Evolutionary conservation across 2,113 vertebrate genomes (phyloP).

Genomic region (Amphiprion ocellaris): DNA sequence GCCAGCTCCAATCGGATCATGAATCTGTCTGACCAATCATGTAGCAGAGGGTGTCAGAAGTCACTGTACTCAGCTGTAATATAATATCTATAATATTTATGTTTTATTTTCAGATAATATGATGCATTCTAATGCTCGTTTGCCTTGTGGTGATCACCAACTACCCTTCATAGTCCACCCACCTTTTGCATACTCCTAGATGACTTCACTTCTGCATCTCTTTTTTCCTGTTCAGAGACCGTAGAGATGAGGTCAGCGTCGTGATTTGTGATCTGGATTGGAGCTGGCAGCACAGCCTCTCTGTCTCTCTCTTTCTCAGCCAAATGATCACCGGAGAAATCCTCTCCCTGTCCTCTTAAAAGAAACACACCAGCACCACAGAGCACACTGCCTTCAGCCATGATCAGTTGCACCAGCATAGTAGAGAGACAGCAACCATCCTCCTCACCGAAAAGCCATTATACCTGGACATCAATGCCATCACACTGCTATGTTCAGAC

Average conservation of each 20-base stretch:
- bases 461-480: background rate
- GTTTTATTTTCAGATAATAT: slow-evolving; percentile 4
- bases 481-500: slow-evolving; percentile 10
- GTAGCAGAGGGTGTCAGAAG: slow-evolving; percentile 34
- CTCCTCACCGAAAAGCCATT: slow-evolving; percentile 34
- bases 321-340: slow-evolving; percentile 63
- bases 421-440: slow-evolving; percentile 57
- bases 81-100: background rate
- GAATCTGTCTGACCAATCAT: background rate
- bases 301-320: slow-evolving; percentile 42
- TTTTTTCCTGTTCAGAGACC: background rate
- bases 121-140: slow-evolving; percentile 11
- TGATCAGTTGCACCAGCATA: slow-evolving; percentile 76
- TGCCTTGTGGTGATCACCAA: slow-evolving; percentile 40
- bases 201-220: background rate
- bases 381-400: slow-evolving; percentile 79
- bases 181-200: slow-evolving; percentile 4
- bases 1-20: slow-evolving; percentile 37
- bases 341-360: slow-evolving; percentile 28
- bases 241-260: slow-evolving; percentile 5
- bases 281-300: slow-evolving; percentile 53
- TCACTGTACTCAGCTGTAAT: background rate
- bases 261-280: background rate
- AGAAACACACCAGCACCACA: slow-evolving; percentile 74
- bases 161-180: background rate